Conservation (phyloP, 2,888 invertebrate species). For the Bembecia ichneumoniformis region DNA sequence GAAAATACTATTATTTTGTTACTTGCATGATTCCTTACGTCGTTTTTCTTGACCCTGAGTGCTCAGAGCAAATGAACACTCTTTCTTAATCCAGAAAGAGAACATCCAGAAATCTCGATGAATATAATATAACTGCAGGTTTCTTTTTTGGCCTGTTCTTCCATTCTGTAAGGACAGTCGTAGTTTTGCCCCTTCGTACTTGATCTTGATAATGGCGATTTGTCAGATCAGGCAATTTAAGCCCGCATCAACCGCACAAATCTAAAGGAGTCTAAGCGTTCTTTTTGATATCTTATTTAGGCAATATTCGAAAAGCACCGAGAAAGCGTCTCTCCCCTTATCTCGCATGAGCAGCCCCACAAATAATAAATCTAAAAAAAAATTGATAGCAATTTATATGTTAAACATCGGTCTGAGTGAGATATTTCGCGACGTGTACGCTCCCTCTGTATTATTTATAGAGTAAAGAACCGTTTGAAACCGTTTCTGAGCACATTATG, state of each 20-base stretch:
- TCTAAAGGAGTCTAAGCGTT: too few relatives aligned
- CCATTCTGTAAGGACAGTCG: too few relatives aligned
- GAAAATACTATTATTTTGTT: too few relatives aligned
- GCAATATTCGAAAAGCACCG: constrained; percentile 36
- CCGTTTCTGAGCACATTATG: constrained; percentile 13
- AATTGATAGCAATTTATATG: constrained; percentile 66
- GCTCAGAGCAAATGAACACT: too few relatives aligned
- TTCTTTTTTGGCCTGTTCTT: too few relatives aligned
- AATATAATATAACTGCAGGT: too few relatives aligned
- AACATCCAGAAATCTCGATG: too few relatives aligned
- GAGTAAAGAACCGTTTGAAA: constrained; percentile 15
- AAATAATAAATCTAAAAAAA: constrained; percentile 54
- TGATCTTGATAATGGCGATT: constrained; percentile 1
- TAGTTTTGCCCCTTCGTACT: background rate
- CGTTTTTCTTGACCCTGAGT: too few relatives aligned
- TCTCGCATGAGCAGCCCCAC: constrained; percentile 42
- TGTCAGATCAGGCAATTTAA: constrained; percentile 31
- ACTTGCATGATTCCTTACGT: too few relatives aligned
- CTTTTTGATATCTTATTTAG: constrained; percentile 18
- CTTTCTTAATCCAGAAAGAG: too few relatives aligned
- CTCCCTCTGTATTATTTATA: constrained; percentile 23
- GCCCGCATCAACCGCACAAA: constrained; percentile 29
- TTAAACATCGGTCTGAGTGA: constrained; percentile 57
- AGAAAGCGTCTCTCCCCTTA: constrained; percentile 34
- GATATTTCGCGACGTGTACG: constrained; percentile 46